These are phyloP conservation scores for Pipa parva DNA, from an alignment of 2,113 vertebrate species.

Conservation along the genomic window DNA sequence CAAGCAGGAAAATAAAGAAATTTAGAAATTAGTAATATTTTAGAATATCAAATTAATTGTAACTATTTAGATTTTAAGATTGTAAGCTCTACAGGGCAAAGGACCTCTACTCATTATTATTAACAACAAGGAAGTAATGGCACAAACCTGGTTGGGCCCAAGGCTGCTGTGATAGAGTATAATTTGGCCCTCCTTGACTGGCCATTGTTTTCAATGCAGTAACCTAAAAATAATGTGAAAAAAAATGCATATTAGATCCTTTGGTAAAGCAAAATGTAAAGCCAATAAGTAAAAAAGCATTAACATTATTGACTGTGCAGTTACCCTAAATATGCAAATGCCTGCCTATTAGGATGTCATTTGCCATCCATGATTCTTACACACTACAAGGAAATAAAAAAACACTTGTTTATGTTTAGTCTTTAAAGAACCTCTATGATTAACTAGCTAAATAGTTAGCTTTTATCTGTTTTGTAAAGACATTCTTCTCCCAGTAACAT, in stretches of 20 bases:
- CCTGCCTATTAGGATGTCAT: too few relatives aligned
- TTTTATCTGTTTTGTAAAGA: background rate
- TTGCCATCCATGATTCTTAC: too few relatives aligned
- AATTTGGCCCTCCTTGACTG: conserved; percentile 86
- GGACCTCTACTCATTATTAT: too few relatives aligned
- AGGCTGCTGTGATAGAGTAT: conserved; percentile 87
- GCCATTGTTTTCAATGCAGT: conserved; percentile 87
- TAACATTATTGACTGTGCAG: too few relatives aligned
- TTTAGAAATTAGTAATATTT: too few relatives aligned
- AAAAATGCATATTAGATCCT: background rate
- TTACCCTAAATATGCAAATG: too few relatives aligned
- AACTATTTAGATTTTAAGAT: too few relatives aligned
- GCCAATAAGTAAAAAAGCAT: background rate
- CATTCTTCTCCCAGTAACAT: background rate
- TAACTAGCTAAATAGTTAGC: background rate
- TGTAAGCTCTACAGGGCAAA: too few relatives aligned
- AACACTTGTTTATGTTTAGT: background rate
- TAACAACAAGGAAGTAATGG: too few relatives aligned
- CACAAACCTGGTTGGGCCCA: conserved; percentile 92
- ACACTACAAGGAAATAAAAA: background rate
- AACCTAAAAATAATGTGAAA: conserved; percentile 71
- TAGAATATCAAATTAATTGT: too few relatives aligned
- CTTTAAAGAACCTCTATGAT: background rate
- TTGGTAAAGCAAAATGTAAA: background rate
- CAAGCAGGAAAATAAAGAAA: too few relatives aligned